Evolutionary conservation across 2,797 vertebrate genomes (phyloP), one percentile per base, ranked within the genome.

Genomic region (Paratrypauchen microcephalus): DNA sequence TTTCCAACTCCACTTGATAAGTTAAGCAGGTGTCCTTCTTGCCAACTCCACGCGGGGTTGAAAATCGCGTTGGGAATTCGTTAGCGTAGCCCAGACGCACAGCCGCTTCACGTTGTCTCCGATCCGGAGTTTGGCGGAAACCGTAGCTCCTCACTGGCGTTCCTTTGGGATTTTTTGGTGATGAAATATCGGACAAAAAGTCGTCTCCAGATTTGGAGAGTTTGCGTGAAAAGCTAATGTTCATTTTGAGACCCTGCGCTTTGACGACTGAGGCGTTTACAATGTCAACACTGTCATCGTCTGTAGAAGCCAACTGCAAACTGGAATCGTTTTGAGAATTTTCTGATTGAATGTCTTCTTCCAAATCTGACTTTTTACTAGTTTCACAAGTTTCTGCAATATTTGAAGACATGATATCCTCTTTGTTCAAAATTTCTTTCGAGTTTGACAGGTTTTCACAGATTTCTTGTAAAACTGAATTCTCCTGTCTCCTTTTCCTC

Each of bases 1-100:
- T 95, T 80, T 97, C 94, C 70, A 98, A 86, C 72, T 98, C 95
- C 1, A 98, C 95, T 62, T 97, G 92, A 0, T 98, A 98, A 0
- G 92, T 92, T 0, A 88, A 0, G 90, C 58, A 36, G 80, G 7
- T 18, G 4, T 45, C n/a, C 36, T 19, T 24, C 8, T 28, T 47
- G 2, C 2, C 2, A 16, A 9, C 41, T 12, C 82, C 74, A 71
- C 87, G 78, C 0, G 94, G 90, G n/a, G 92, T 84, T 0, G 92
- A 91, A 65, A 91, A 85, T 19, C 66, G 80, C 18, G 87, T 72
- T 0, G 64, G 47, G n/a, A 65, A 63, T 0, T 82, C 74, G 0
- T 79, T 91, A 9, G 82, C 80, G 1, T 90, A 91, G 1, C 92
- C 93, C 55, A 93, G 88, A 21, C 94, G 94, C 0, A 94, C 92